Evolutionary conservation across 2,888 invertebrate species (phyloP), one percentile per base, ranked within the genome.

Genomic region (Periphyllus acericola): DNA sequence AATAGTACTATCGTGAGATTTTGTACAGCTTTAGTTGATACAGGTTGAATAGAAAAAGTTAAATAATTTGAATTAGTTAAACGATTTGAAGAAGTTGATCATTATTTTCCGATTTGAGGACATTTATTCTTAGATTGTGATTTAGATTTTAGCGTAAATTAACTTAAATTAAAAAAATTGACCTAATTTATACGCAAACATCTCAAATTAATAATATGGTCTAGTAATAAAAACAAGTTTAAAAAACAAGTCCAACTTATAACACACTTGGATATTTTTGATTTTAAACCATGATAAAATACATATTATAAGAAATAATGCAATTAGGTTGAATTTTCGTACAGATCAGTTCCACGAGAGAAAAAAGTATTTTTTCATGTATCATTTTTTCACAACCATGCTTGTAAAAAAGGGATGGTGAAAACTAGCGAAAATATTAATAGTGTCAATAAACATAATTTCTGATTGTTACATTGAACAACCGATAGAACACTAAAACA

Each of bases 31-130:
- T 88, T 89, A 29, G 71, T 85, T 87, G 89, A 89, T 79, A 87
- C 72, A 29, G 71, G 68, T 66, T 34, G 89, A 79, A 90, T 90
- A 79, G 25, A 88, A 36, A 89, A 81, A 76, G 83, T 90, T 14
- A n/a, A n/a, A n/a, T n/a, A n/a, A n/a, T n/a, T n/a, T n/a, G n/a
- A n/a, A n/a, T n/a, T n/a, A n/a, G n/a, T n/a, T n/a, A n/a, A n/a
- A n/a, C 46, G 89, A 79, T 90, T 90, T 81, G 25, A 88, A 36
- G 88, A 81, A 76, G 83, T 90, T 14, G 46, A 82, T 29, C 89
- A 89, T 78, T 89, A 89, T 84, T 89, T 89, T 68, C 88, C 89
- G 17, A 81, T 85, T 8, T 9, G 32, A 71, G 5, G 32, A 34
- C 68, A 81, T 71, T 81, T 5, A 17, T 46, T 40, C 71, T 68